Percentiles rank a stretch among this genome's conserved stretches.
These are phyloP conservation scores for Solenopsis invicta DNA, from an alignment of 1,140 invertebrate genomes.

Conservation along the genomic window DNA sequence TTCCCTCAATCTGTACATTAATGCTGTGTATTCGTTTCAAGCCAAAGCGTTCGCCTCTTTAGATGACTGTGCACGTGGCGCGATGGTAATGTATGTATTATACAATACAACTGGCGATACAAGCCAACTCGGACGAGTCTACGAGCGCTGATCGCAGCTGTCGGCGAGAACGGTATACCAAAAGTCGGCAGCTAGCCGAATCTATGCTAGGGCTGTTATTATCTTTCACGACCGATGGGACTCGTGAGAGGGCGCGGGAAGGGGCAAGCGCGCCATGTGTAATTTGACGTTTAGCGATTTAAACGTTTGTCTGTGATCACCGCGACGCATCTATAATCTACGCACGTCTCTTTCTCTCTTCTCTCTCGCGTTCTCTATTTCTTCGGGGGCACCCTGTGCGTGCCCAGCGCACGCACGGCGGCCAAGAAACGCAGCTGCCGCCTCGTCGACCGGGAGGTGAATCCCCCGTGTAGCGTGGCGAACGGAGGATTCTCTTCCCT, in stretches of 20 bases:
- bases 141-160: constrained; percentile 66
- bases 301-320: constrained; percentile 85
- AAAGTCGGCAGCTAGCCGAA: constrained; percentile 76
- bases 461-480: constrained; percentile 27
- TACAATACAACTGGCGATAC: constrained; percentile 10
- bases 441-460: constrained; percentile 54
- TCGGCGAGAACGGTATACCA: constrained; percentile 23
- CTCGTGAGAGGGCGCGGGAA: not conserved
- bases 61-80: no score
- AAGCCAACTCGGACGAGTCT: constrained; percentile 7
- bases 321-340: constrained; percentile 84
- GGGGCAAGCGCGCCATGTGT: constrained; percentile 71
- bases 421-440: constrained; percentile 77
- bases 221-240: constrained; percentile 79
- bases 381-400: constrained; percentile 23
- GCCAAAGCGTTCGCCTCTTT: not conserved
- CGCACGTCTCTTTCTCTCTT: not conserved
- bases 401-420: constrained; percentile 70
- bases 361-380: constrained; percentile 35
- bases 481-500: not conserved
- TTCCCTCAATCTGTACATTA: not conserved
- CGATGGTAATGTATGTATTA: no score
- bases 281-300: constrained; percentile 86
- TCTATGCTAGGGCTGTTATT: constrained; percentile 81
- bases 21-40: not conserved